Conservation (phyloP, 1,140 invertebrate genomes). For the Homarus americanus region DNA sequence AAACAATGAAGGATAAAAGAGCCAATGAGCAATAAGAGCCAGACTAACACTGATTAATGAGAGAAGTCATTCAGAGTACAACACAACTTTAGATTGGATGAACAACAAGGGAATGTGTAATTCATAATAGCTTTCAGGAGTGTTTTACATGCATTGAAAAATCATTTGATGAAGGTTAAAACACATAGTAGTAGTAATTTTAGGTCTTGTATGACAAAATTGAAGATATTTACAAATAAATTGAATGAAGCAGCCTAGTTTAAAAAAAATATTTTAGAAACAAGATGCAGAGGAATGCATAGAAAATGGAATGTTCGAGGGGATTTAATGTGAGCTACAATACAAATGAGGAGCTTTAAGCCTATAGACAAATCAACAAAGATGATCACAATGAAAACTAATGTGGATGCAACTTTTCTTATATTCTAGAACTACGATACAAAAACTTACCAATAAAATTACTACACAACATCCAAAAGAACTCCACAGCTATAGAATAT, state of each 20-base stretch:
- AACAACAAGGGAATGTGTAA: neutral
- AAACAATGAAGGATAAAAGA: neutral
- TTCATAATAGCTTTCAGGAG: neutral
- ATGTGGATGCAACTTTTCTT: neutral
- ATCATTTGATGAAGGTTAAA: neutral
- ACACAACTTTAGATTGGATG: neutral
- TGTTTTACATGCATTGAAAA: too few relatives aligned
- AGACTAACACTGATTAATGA: too few relatives aligned
- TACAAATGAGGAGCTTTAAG: neutral
- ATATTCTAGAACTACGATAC: neutral
- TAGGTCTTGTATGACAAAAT: neutral
- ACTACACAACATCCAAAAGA: neutral
- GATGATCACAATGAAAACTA: neutral
- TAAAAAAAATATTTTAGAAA: neutral
- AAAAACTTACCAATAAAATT: neutral
- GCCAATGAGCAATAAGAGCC: neutral
- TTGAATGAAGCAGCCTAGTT: neutral
- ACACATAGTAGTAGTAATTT: neutral
- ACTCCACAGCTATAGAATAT: neutral
- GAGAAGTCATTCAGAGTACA: too few relatives aligned
- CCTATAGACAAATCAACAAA: neutral
- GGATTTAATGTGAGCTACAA: neutral
- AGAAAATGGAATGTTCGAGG: slow-evolving; percentile 1
- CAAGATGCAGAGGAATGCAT: neutral
- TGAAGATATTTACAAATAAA: neutral